Base-by-base conservation (phyloP, 2,797 vertebrate species). In the Cryptoprocta ferox region DNA sequence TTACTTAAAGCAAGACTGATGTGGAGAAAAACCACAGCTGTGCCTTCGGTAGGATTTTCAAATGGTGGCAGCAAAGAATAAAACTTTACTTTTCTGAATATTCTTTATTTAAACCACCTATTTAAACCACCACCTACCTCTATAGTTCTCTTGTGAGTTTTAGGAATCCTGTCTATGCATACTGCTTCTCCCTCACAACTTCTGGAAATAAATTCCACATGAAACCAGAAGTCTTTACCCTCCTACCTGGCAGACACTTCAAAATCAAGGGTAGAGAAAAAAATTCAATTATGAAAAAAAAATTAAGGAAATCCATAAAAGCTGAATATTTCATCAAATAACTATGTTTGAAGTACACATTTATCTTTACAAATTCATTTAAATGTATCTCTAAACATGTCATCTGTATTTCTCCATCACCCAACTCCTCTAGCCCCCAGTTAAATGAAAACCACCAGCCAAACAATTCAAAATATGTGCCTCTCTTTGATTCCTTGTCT, bases 41-140 rank as follows among this genome's bases (percentile, higher is more conserved):
- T 42, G 16, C 6, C 4, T 80, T 85, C 8, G 14, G 28, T 1
- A 79, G 13, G 21, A 70, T 81, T 85, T 88, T 90, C 80, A 89
- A 80, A 59, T 42, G 24, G 79, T 82, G 24, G 63, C 28, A 92
- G 8, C 5, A 76, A 93, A 75, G 32, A 80, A 84, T 94, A 70
- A 66, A 96, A 71, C 5, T 53, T 94, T n/a, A 61, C 70, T 73
- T 82, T 87, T 92, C 10, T 89, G 15, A 94, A 30, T 76, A 92
- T 75, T 56, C 1, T 3, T 80, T 90, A 9, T 56, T 92, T 75
- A 83, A 92, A 26, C 2, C 6, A 1, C 5, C 82, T 19, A 39
- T n/a, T n/a, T n/a, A n/a, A n/a, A n/a, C n/a, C n/a, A 26, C 2
- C 6, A 1, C 5, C 82, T 19, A 39, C 5, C 68, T 68, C 18